Conservation (phyloP, 1,140 invertebrate genomes). For the Apolygus lucorum region DNA sequence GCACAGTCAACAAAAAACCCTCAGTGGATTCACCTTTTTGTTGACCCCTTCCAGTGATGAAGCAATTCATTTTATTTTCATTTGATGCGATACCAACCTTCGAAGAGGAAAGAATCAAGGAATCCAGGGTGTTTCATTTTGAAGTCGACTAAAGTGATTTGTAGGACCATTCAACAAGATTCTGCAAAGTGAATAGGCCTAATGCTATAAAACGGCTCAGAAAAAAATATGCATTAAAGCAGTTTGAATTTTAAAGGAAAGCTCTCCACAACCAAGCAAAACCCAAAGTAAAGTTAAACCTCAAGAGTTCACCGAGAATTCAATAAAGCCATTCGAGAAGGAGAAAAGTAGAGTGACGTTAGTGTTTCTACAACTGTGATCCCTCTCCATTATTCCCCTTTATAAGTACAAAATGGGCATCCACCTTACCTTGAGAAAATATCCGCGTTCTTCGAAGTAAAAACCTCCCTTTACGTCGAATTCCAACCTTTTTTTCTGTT, state of each 20-base stretch:
- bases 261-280: not conserved
- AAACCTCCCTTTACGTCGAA: not conserved
- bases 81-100: too few species aligned
- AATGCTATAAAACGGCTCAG: too few species aligned
- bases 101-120: too few species aligned
- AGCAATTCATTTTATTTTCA: too few species aligned
- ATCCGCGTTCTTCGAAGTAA: not conserved
- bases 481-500: not conserved
- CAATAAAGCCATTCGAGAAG: not conserved
- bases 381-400: not conserved
- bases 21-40: too few species aligned
- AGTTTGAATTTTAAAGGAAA: not conserved
- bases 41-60: too few species aligned
- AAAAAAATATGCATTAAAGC: too few species aligned
- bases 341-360: not conserved
- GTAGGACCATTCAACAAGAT: too few species aligned
- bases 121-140: too few species aligned
- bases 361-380: not conserved
- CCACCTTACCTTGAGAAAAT: not conserved
- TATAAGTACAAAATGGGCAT: slow-evolving; percentile 3
- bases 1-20: too few species aligned
- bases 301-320: not conserved
- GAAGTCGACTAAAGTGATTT: too few species aligned
- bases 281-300: not conserved
- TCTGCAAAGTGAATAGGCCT: too few species aligned